Conservation (phyloP, 2,888 invertebrate species). For the Apocheima hispidaria region DNA sequence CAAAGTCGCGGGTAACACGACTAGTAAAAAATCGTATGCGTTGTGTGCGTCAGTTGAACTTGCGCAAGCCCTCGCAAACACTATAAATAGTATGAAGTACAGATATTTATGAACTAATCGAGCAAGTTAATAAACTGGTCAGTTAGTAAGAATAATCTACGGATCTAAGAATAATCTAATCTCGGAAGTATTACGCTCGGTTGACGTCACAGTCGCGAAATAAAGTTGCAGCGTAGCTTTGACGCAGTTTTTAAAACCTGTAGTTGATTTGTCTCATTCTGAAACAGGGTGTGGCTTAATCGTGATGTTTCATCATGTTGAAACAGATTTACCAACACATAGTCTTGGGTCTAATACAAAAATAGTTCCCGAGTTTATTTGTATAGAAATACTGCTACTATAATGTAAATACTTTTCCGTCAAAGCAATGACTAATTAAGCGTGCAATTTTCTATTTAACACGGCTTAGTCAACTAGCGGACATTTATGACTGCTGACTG, state of each 20-base stretch:
- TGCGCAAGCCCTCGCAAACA: conserved; percentile 11
- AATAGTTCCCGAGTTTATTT: too few relatives aligned
- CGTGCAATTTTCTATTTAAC: too few relatives aligned
- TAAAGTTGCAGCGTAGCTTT: conserved; percentile 27
- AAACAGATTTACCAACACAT: too few relatives aligned
- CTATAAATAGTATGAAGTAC: conserved; percentile 14
- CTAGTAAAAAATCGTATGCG: background rate
- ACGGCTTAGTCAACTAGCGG: too few relatives aligned
- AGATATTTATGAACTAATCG: conserved; percentile 18
- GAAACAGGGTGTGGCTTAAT: conserved; percentile 38
- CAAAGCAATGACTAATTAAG: too few relatives aligned
- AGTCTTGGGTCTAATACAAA: background rate
- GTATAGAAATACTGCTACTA: too few relatives aligned
- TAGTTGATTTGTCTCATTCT: conserved; percentile 23
- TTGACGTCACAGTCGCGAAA: conserved; percentile 28
- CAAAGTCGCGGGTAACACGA: too few relatives aligned
- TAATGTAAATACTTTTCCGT: too few relatives aligned
- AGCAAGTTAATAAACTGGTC: conserved; percentile 28
- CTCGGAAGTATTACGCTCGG: too few relatives aligned
- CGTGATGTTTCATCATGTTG: background rate
- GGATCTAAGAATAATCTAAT: too few relatives aligned
- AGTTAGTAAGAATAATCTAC: too few relatives aligned
- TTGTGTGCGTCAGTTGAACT: background rate
- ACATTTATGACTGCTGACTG: too few relatives aligned
- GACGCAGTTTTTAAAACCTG: conserved; percentile 26